These are phyloP conservation scores for Prosopocoilus inquinatus DNA, from an alignment of 2,888 invertebrate species.

Conservation along the genomic window DNA sequence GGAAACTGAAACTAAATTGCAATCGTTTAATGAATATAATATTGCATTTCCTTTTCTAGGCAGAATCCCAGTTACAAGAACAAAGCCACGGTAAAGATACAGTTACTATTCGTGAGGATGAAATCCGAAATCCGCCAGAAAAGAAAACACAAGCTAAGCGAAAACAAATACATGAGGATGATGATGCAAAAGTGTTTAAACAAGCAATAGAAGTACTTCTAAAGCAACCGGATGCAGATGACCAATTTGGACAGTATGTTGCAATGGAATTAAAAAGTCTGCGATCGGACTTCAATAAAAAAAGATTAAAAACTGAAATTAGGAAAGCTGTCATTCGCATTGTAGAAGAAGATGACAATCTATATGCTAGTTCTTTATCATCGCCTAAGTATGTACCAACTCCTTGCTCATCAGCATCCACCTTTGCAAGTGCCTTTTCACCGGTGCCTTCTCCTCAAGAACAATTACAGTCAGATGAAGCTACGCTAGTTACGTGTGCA, in stretches of 20 bases:
- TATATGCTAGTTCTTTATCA: neutral
- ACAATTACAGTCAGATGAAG: neutral
- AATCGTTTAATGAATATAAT: neutral
- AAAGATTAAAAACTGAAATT: conserved; percentile 18
- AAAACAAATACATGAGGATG: too few relatives aligned
- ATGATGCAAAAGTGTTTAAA: neutral
- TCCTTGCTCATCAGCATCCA: too few relatives aligned
- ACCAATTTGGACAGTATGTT: conserved; percentile 24
- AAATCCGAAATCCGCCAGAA: too few relatives aligned
- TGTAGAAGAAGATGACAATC: conserved; percentile 17
- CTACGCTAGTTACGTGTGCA: too few relatives aligned
- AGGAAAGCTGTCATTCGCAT: conserved; percentile 13
- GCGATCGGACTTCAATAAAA: conserved; percentile 12
- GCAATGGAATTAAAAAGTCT: conserved; percentile 20
- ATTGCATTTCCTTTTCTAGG: too few relatives aligned
- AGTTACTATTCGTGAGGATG: too few relatives aligned
- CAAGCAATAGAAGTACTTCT: conserved; percentile 13
- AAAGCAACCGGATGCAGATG: conserved; percentile 16
- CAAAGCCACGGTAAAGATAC: too few relatives aligned
- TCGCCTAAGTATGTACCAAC: too few relatives aligned
- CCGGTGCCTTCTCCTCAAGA: neutral
- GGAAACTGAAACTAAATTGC: neutral
- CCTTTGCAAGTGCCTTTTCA: neutral
- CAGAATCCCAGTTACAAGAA: too few relatives aligned
- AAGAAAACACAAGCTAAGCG: too few relatives aligned